Conservation (phyloP, 2,797 vertebrate genomes). For the Manis javanica region DNA sequence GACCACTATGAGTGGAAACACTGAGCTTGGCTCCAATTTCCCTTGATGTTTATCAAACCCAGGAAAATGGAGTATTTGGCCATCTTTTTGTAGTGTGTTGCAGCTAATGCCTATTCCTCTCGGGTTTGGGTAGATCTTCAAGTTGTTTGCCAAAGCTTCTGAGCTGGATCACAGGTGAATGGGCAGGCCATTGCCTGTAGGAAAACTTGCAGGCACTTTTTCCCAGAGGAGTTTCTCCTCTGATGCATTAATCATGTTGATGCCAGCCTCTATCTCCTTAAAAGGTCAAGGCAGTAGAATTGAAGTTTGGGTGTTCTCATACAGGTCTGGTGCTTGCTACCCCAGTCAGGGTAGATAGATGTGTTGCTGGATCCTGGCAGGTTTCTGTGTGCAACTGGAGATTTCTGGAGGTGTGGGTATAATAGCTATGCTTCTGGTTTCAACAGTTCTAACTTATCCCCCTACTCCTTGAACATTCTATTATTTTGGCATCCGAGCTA, state of each 20-base stretch:
- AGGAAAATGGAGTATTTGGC: not conserved
- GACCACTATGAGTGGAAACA: constrained; percentile 6
- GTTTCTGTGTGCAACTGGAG: not conserved
- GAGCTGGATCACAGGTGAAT: not conserved
- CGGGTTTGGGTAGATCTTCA: not conserved
- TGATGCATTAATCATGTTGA: not conserved
- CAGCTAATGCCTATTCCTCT: not conserved
- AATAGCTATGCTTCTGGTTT: not conserved
- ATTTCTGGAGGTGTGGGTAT: not conserved
- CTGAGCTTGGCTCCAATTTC: not conserved
- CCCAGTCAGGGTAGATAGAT: not conserved
- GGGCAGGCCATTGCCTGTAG: not conserved
- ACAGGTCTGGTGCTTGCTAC: not conserved
- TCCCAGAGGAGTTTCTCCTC: not conserved
- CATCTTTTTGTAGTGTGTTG: not conserved
- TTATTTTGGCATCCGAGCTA: constrained; percentile 26
- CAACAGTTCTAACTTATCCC: not conserved
- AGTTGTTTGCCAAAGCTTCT: not conserved
- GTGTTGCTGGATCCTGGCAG: not conserved
- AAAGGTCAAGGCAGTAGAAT: not conserved
- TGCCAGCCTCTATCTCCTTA: not conserved
- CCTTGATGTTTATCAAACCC: not conserved
- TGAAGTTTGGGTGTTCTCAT: not conserved
- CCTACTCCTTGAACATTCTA: constrained; percentile 44
- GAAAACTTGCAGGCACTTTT: constrained; percentile 2